Evolutionary conservation across 1,140 invertebrate genomes (phyloP).

Genomic region (Ceratina japonica): DNA sequence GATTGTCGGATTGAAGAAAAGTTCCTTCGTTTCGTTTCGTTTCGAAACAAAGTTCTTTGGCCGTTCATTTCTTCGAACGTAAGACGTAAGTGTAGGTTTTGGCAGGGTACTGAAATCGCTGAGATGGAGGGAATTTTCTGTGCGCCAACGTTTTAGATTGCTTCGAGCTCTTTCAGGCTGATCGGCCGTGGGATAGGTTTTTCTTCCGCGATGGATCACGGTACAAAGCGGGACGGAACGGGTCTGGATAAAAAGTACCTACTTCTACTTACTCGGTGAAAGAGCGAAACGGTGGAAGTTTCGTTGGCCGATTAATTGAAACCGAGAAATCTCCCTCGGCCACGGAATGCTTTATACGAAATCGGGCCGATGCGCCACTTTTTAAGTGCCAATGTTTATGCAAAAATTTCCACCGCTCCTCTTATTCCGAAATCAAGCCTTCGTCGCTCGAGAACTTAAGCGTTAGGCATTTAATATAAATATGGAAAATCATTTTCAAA

Average conservation of each 20-base stretch:
- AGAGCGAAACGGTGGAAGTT: constrained; percentile 9
- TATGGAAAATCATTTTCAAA: background rate
- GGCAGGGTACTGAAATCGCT: constrained; percentile 41
- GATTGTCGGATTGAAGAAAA: background rate
- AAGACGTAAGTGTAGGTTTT: constrained; percentile 41
- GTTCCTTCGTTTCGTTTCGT: constrained; percentile 4
- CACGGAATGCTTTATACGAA: constrained; percentile 11
- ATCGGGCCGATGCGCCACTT: background rate
- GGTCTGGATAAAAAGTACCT: constrained; percentile 27
- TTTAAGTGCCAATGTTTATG: background rate
- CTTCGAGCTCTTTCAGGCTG: constrained; percentile 45
- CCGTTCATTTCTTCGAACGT: constrained; percentile 20
- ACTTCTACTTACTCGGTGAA: constrained; percentile 18
- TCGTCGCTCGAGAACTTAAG: no score
- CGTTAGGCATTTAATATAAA: background rate
- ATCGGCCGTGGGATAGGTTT: constrained; percentile 57
- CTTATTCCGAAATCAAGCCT: no score
- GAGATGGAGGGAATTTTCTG: constrained; percentile 49
- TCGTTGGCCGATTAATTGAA: constrained; percentile 29
- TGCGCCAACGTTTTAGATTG: constrained; percentile 51
- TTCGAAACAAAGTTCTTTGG: constrained; percentile 32
- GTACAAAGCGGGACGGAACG: constrained; percentile 47
- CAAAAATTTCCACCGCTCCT: no score
- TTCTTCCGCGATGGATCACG: constrained; percentile 47
- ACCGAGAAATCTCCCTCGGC: background rate